phyloP scores from a whole-genome alignment of 2,797 vertebrate species.

The Enteromius fasciolatus region DNA sequence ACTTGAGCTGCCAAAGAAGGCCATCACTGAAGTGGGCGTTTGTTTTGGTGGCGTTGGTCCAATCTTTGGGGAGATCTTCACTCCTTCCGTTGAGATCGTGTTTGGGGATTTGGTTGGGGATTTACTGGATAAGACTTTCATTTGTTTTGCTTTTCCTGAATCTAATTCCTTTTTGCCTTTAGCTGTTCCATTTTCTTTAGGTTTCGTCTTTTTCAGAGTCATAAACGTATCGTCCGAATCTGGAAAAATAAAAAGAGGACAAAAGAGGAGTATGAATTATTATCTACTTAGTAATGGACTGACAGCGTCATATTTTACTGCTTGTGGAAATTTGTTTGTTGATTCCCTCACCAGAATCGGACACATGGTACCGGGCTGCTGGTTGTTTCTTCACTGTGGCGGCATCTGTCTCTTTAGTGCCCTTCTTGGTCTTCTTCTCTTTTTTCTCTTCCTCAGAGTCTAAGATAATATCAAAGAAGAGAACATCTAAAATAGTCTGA shows the following conservation, averaged over 20 bases:
- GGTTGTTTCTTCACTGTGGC: constrained; percentile 75
- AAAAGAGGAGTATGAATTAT: background rate
- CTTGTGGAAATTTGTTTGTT: background rate
- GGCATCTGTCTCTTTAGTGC: constrained; percentile 73
- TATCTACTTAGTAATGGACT: background rate
- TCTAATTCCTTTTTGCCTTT: constrained; percentile 54
- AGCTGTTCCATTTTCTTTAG: constrained; percentile 78
- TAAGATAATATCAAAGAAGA: constrained; percentile 17
- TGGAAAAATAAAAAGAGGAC: constrained; percentile 58
- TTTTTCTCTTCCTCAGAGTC: constrained; percentile 69
- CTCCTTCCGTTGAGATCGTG: constrained; percentile 53
- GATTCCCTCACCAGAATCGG: constrained; percentile 88
- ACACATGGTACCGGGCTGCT: constrained; percentile 83
- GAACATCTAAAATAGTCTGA: background rate
- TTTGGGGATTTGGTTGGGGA: constrained; percentile 71
- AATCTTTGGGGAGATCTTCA: constrained; percentile 76
- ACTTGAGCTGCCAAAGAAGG: constrained; percentile 85
- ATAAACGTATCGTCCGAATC: constrained; percentile 90
- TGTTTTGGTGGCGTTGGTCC: constrained; percentile 76
- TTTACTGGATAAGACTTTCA: constrained; percentile 60
- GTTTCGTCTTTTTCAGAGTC: constrained; percentile 77
- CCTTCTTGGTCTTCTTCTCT: constrained; percentile 80
- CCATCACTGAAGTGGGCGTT: constrained; percentile 84
- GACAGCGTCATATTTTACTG: background rate
- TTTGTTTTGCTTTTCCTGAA: constrained; percentile 47